Conservation (phyloP, 2,797 vertebrate genomes). For the Anisognathus igniventris region DNA sequence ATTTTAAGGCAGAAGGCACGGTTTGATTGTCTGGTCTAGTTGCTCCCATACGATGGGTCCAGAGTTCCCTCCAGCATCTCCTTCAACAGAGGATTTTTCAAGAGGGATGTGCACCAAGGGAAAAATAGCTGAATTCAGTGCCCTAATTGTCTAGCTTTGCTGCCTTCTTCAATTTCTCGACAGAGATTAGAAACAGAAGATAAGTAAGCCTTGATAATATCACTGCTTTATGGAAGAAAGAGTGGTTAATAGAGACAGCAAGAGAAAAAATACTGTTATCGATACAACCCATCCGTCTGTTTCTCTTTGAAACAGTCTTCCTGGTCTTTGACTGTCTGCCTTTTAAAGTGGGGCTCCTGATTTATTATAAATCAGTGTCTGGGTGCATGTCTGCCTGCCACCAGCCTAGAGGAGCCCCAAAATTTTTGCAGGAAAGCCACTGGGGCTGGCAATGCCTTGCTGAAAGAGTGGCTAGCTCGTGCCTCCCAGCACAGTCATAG, state of each 20-base stretch:
- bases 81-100: not conserved
- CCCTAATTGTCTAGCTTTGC: not conserved
- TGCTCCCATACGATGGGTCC: fast-evolving
- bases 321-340: not conserved
- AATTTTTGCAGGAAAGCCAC: not conserved
- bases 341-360: not conserved
- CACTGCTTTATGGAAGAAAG: not conserved
- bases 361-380: not conserved
- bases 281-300: not conserved
- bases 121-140: not conserved
- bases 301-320: not conserved
- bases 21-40: not conserved
- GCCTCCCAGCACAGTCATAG: fast-evolving
- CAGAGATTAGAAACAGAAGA: not conserved
- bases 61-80: not conserved
- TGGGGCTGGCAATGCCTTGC: not conserved
- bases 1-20: not conserved
- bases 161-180: not conserved
- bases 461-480: fast-evolving
- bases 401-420: not conserved
- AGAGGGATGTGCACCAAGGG: not conserved
- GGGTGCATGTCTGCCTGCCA: not conserved
- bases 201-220: not conserved
- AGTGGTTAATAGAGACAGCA: not conserved
- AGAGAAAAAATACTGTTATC: not conserved